Conservation (phyloP, 2,888 invertebrate genomes). For the Spatulosminthurus flaviceps region DNA sequence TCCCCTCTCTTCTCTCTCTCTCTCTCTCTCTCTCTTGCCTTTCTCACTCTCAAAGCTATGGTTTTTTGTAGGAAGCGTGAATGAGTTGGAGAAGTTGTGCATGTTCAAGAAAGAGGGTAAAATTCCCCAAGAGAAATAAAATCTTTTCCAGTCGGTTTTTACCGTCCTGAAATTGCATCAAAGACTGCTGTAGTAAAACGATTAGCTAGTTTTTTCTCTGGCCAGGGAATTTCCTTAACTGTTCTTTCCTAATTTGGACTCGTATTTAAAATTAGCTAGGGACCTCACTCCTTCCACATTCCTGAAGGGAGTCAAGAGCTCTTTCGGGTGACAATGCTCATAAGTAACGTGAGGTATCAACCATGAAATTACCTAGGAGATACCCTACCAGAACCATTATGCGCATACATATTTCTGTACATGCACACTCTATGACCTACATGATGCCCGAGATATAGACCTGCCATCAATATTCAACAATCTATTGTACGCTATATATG, state of each 20-base stretch:
- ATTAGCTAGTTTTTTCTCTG: conserved; percentile 23
- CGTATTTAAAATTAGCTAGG: conserved; percentile 23
- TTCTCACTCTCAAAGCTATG: no score
- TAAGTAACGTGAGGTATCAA: conserved; percentile 19
- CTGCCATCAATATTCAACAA: no score
- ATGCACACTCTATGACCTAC: no score
- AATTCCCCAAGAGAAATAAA: conserved; percentile 28
- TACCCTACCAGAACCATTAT: no score
- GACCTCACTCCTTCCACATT: conserved; percentile 3
- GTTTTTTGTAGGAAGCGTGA: not conserved
- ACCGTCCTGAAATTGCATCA: conserved; percentile 7
- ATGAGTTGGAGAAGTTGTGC: not conserved
- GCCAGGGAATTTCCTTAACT: conserved; percentile 25
- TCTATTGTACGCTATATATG: no score
- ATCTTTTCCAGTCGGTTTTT: conserved; percentile 20
- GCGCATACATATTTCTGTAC: not conserved
- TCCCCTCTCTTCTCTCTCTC: not conserved
- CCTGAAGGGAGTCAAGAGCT: conserved; percentile 19
- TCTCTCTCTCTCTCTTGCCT: no score
- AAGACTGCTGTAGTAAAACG: conserved; percentile 23
- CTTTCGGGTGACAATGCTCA: conserved; percentile 7
- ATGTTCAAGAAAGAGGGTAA: not conserved
- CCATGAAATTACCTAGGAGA: conserved; percentile 18
- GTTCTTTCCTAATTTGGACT: conserved; percentile 18
- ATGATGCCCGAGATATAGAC: no score